Evolutionary conservation across 2,797 vertebrate species (phyloP), one percentile per base, ranked within the genome.

Genomic region (Muscicapa striata): DNA sequence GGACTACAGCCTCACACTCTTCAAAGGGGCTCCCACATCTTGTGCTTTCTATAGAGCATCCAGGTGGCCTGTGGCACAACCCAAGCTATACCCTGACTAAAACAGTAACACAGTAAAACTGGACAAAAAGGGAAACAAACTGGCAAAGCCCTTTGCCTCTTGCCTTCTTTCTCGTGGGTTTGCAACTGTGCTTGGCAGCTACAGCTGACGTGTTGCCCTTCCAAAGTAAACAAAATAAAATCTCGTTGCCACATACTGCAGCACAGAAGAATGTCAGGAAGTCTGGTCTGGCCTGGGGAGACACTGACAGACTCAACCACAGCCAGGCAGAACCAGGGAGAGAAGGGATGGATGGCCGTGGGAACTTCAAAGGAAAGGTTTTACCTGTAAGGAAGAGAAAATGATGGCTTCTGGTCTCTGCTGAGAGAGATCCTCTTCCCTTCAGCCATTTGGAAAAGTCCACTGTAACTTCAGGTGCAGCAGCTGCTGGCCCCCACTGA

Each of bases 171-270:
- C 84, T 92, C 6, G 21, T 6, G 11, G 45, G 64, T 41, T 36
- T 40, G 21, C 74, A 92, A 92, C 66, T 78, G 41, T 12, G 16
- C 61, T 84, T 82, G 87, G 64, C 74, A 57, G 84, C 82, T 23
- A 77, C 1, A 17, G 75, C 16, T 1, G 24, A 57, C 1, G 14
- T 11, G 27, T 62, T 32, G 24, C 17, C 45, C 20, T 93, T 93
- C 94, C 95, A 92, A 96, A 94, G 22, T 14, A 88, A 94, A 95
- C 78, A 95, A 75, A 94, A 78, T 93, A 88, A 96, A 96, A 91
- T 72, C 79, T 84, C 0, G 1, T 54, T 81, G 77, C 85, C 77
- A 88, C 85, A 87, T 90, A 91, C 51, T 91, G 45, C 63, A 89
- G 85, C 3, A 4, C 43, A 82, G 63, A 93, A 91, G 90, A 93